Conservation (phyloP, 2,113 vertebrate genomes). For the Cyprinodon tularosa region DNA sequence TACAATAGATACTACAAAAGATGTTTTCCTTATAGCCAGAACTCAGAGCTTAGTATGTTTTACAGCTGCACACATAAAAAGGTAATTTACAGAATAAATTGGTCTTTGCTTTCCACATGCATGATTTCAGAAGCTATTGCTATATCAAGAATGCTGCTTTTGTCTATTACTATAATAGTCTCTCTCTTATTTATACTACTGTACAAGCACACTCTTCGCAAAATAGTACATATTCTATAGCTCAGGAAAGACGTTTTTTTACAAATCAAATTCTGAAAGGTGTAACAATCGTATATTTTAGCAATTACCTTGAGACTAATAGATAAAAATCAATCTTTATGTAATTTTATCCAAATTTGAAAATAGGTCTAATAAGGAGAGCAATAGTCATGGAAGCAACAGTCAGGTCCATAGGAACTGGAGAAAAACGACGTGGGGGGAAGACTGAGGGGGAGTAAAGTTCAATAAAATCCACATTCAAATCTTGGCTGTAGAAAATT, state of each 20-base stretch:
- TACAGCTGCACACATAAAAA: not conserved
- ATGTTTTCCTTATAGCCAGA: not conserved
- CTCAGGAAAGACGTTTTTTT: not conserved
- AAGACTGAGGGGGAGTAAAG: no score
- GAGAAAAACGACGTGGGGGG: not conserved
- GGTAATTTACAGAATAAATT: not conserved
- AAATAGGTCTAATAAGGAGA: not conserved
- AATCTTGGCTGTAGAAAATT: not conserved
- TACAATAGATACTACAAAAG: not conserved
- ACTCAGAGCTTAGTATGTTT: not conserved
- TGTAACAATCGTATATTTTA: not conserved
- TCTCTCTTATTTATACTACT: not conserved
- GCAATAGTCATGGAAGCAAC: not conserved
- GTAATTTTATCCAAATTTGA: not conserved
- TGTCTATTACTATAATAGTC: no score
- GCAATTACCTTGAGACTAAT: not conserved
- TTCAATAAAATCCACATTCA: not conserved
- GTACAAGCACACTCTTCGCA: not conserved
- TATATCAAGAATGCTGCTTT: not conserved
- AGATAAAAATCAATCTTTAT: not conserved
- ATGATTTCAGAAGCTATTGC: not conserved
- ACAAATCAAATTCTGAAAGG: not conserved
- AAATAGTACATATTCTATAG: not conserved
- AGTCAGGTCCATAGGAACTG: not conserved
- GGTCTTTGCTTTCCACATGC: not conserved